Conservation (phyloP, 2,797 vertebrate species). For the Tokudaia tokunoshimensis region DNA sequence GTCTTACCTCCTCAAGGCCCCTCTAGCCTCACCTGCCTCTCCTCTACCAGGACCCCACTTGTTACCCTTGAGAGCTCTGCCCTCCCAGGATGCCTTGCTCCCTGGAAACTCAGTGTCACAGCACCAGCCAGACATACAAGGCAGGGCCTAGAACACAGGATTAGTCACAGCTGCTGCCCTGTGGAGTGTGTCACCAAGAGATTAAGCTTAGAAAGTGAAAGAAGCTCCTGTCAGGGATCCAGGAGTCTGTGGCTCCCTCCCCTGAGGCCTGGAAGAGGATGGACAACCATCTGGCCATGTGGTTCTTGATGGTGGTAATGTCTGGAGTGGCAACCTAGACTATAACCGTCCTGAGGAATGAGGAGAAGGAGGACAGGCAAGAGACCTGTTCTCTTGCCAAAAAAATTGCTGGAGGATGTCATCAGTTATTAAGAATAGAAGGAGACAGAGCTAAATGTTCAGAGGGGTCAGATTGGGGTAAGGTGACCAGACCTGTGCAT, state of each 20-base stretch:
- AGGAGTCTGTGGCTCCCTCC: not conserved
- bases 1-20: not conserved
- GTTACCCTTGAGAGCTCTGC: not conserved
- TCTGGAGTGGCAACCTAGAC: not conserved
- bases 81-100: not conserved
- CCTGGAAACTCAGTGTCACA: not conserved
- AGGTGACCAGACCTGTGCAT: not conserved
- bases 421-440: not conserved
- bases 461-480: not conserved
- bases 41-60: not conserved
- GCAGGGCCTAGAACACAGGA: conserved; percentile 10
- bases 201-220: conserved; percentile 55
- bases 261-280: not conserved
- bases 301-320: not conserved
- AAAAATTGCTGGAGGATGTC: not conserved
- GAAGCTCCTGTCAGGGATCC: conserved; percentile 42
- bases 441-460: not conserved
- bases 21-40: not conserved
- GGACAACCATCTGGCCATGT: not conserved
- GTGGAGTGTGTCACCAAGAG: not conserved
- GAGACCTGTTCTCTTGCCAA: not conserved
- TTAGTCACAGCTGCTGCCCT: conserved; percentile 61
- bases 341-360: not conserved
- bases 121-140: not conserved
- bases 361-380: not conserved